Conservation (phyloP, 2,797 vertebrate genomes). For the Lates japonicus region DNA sequence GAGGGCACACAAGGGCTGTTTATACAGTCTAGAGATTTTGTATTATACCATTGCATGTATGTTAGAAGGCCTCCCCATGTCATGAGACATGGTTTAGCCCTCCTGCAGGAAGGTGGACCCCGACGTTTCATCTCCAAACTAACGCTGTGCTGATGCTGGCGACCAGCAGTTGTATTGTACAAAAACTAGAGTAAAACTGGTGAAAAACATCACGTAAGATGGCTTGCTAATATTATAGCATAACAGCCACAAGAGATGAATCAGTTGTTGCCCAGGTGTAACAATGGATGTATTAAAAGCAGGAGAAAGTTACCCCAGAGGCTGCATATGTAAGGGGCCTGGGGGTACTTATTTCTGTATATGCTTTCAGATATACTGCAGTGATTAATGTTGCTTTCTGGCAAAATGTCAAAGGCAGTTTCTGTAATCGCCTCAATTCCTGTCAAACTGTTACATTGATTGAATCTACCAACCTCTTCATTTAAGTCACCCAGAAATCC, state of each 20-base stretch:
- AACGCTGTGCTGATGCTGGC: not conserved
- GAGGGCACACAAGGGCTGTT: not conserved
- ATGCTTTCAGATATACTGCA: constrained; percentile 26
- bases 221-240: not conserved
- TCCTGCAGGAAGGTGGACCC: not conserved
- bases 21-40: not conserved
- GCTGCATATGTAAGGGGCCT: not conserved
- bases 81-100: not conserved
- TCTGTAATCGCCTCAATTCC: constrained; percentile 53
- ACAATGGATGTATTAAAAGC: not conserved
- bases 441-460: constrained; percentile 56
- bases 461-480: constrained; percentile 96
- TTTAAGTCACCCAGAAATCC: constrained; percentile 99
- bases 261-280: not conserved
- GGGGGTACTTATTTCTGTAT: not conserved
- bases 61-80: not conserved
- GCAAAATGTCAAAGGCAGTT: constrained; percentile 46
- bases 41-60: not conserved
- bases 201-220: not conserved
- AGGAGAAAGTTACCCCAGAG: not conserved
- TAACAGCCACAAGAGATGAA: constrained; percentile 7
- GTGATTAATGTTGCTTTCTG: constrained; percentile 28
- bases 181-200: not conserved
- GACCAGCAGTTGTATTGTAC: not conserved
- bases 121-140: not conserved